Evolutionary conservation across 2,113 vertebrate genomes (phyloP).

Genomic region (Esox niger): DNA sequence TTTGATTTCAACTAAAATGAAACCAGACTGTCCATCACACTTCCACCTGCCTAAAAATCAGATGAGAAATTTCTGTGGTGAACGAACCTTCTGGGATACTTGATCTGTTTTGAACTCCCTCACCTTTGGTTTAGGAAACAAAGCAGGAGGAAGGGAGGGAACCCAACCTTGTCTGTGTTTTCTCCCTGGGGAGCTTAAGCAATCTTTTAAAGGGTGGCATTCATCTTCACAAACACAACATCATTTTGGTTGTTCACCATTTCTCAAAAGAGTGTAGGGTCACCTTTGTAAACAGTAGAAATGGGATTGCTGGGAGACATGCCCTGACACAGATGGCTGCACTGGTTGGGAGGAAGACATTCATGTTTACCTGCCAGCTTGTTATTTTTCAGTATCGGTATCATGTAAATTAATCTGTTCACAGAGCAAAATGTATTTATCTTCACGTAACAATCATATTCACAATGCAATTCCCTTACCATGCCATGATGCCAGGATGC

Average conservation of each 20-base stretch:
- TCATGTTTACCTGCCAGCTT: slow-evolving; percentile 8
- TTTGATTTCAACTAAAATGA: background rate
- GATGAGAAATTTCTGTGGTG: background rate
- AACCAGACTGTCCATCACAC: background rate
- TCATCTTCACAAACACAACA: slow-evolving; percentile 11
- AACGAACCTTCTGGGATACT: background rate
- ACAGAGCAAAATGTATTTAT: background rate
- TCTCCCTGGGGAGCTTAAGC: background rate
- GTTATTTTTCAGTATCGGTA: background rate
- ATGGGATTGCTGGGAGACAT: background rate
- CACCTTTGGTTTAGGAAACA: slow-evolving; percentile 1
- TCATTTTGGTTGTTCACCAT: slow-evolving; percentile 15
- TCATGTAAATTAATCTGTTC: slow-evolving; percentile 1
- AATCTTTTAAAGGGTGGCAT: background rate
- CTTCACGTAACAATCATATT: background rate
- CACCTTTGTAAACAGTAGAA: background rate
- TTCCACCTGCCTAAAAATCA: background rate
- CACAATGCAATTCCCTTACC: too few relatives aligned
- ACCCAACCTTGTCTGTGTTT: background rate
- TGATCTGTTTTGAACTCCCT: slow-evolving; percentile 11
- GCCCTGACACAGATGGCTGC: background rate
- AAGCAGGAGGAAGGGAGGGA: background rate
- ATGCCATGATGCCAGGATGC: too few relatives aligned
- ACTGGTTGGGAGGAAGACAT: background rate
- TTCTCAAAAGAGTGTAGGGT: slow-evolving; percentile 14